These are phyloP conservation scores for Poecile montanus DNA, from an alignment of 2,797 vertebrate species.

Conservation along the genomic window DNA sequence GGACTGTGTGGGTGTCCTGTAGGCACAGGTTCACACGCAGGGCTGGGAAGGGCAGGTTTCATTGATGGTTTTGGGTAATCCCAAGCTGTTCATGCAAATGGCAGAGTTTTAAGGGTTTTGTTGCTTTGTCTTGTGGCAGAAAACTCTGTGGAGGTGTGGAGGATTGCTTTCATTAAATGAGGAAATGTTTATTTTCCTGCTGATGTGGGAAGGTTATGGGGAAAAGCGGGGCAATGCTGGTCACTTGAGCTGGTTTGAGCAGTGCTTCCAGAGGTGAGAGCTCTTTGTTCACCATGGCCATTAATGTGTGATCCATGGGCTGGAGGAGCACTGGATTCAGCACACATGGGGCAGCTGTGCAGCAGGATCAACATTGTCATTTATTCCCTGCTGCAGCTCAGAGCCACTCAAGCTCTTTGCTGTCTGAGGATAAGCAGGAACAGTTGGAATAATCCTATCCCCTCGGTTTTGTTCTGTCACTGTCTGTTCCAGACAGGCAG, in stretches of 20 bases:
- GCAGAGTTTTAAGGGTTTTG: background rate
- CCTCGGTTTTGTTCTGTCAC: background rate
- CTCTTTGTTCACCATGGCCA: background rate
- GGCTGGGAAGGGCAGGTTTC: constrained; percentile 21
- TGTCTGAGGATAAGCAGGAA: background rate
- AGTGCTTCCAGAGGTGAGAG: background rate
- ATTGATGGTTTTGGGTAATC: background rate
- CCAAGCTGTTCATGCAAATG: background rate
- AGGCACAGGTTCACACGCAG: background rate
- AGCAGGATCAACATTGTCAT: background rate
- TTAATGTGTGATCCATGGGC: background rate
- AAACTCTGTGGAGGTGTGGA: background rate
- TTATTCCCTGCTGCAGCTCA: background rate
- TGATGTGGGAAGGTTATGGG: background rate
- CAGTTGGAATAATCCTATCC: background rate
- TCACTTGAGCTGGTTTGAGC: background rate
- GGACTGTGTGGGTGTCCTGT: constrained; percentile 19
- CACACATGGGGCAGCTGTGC: fast-evolving
- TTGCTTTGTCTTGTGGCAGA: background rate
- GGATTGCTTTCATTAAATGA: background rate
- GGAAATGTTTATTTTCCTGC: background rate
- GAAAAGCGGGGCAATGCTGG: background rate
- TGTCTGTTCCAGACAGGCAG: background rate
- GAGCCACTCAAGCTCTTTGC: background rate
- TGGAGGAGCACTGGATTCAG: background rate